Evolutionary conservation across 1,140 invertebrate genomes (phyloP).

Genomic region (Pectinophora gossypiella): DNA sequence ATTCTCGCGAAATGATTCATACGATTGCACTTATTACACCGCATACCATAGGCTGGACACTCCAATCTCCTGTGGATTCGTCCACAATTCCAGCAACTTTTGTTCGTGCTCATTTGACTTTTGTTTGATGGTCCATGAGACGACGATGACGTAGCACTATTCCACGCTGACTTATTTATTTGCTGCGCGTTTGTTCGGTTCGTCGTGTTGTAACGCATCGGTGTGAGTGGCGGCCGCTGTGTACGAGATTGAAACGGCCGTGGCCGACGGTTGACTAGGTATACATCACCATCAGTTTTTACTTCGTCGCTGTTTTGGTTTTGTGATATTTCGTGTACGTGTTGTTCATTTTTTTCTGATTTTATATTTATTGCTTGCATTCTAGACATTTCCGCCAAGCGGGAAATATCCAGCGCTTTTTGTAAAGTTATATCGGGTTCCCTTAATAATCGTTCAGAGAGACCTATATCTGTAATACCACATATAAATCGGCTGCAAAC

Average conservation of each 20-base stretch:
- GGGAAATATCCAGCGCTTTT: slow-evolving; percentile 12
- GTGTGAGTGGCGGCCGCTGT: neutral
- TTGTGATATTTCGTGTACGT: neutral
- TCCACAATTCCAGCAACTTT: slow-evolving; percentile 2
- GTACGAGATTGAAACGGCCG: neutral
- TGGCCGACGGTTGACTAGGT: neutral
- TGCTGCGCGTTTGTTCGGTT: neutral
- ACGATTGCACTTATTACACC: slow-evolving; percentile 6
- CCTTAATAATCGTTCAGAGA: slow-evolving; percentile 5
- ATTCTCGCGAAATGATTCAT: slow-evolving; percentile 12
- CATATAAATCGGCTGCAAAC: slow-evolving; percentile 18
- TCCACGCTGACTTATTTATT: too few relatives aligned
- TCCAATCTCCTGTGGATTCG: neutral
- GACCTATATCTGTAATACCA: slow-evolving; percentile 4
- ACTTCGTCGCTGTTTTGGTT: neutral
- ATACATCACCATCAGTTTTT: neutral
- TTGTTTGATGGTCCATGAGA: neutral
- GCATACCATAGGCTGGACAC: slow-evolving; percentile 4
- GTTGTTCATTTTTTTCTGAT: neutral
- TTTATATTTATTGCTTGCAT: slow-evolving; percentile 8
- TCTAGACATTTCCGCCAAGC: slow-evolving; percentile 7
- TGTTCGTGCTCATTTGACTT: neutral
- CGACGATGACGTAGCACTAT: too few relatives aligned
- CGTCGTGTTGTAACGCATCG: neutral
- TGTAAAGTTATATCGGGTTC: slow-evolving; percentile 6